Evolutionary conservation across 2,888 invertebrate genomes (phyloP), one percentile per base, ranked within the genome.

Genomic region (Tridacna crocea): DNA sequence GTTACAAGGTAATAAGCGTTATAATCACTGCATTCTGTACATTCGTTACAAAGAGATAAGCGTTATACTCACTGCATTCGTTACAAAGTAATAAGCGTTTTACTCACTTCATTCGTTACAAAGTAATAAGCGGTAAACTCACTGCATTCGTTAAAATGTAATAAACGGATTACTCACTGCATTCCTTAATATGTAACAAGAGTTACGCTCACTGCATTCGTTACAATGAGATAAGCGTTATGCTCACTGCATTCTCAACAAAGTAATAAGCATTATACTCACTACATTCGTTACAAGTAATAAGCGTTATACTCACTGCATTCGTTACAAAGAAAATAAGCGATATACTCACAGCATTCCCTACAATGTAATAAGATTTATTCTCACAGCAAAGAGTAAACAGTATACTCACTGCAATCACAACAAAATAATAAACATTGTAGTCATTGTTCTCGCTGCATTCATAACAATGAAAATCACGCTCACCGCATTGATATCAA

Each of bases 201-300:
- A n/a, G n/a, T n/a, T 17, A 36, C 22, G 48, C 70, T 70, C 51
- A 70, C 70, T 19, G 70, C 70, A 26, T 51, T 26, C 51, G 48
- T 48, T 1, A 70, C 70, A 26, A 70, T 51, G 22, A 51, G 48
- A 26, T 70, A 70, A 51, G 70, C 24, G 51, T 70, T 46, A 70
- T 70, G 51, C 51, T 70, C 51, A 70, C 70, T 19, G 70, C 70
- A 26, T 51, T 26, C 51, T 51, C 22, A 12, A 70, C 70, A 26
- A 70, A 70, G 22, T 51, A 70, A 26, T 70, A 70, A 51, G 70
- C 24, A 51, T 70, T 46, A 70, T 70, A 24, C 51, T 70, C n/a
- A n/a, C n/a, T n/a, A n/a, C n/a, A n/a, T n/a, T n/a, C n/a, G n/a
- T n/a, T n/a, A n/a, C n/a, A n/a, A n/a, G n/a, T n/a, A n/a, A n/a